Percentiles rank a stretch among this genome's conserved stretches.
Conservation (phyloP, 2,113 vertebrate species). For the Theropithecus gelada region DNA sequence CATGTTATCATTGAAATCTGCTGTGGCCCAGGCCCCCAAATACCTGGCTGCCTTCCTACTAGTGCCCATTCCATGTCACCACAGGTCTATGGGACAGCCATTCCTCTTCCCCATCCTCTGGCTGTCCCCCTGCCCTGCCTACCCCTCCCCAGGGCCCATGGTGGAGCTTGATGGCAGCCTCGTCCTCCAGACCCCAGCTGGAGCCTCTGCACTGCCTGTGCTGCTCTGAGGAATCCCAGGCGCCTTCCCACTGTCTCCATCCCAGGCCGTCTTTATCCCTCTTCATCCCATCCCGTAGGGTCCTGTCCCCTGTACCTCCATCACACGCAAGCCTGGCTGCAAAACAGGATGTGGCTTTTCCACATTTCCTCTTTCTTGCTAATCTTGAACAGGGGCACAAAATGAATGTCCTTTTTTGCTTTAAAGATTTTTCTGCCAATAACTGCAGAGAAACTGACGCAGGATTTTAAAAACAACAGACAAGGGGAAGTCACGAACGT, state of each 20-base stretch:
- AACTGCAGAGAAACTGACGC: neutral
- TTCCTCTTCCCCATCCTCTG: no score
- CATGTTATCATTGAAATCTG: neutral
- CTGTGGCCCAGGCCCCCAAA: neutral
- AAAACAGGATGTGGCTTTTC: neutral
- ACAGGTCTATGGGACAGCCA: neutral
- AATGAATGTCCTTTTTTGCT: neutral
- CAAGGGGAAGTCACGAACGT: neutral
- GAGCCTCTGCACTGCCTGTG: no score
- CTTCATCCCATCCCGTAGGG: neutral
- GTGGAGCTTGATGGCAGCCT: neutral
- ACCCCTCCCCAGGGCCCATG: neutral
- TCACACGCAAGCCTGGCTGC: neutral
- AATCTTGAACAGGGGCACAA: neutral
- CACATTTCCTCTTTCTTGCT: neutral
- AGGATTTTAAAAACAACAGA: neutral
- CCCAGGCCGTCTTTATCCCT: neutral
- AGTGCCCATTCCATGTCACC: accelerated
- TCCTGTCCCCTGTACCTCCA: neutral
- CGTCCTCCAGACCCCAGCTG: accelerated
- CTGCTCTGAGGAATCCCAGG: neutral
- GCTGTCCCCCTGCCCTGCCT: neutral
- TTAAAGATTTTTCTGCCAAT: neutral
- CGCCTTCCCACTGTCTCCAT: no score
- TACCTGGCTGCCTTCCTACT: neutral